A percentile compares a stretch with the other conserved stretches of the same genome.
phyloP scores from a whole-genome alignment of 1,140 invertebrate species.

The Archegozetes longisetosus region DNA sequence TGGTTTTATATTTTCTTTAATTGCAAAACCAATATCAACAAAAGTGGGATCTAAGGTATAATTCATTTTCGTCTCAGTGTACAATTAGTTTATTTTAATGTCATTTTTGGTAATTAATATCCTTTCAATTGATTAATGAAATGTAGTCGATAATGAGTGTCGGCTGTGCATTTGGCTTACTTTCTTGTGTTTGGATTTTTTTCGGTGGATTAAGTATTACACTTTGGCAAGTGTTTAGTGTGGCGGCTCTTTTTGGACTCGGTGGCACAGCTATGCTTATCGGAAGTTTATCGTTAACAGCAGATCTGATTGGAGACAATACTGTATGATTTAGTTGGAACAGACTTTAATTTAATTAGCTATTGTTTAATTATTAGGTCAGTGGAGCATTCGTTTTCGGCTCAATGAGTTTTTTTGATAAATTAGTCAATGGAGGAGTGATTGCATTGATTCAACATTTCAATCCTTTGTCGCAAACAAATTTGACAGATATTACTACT shows the following conservation, averaged over 20 bases:
- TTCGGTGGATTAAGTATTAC: conserved; percentile 41
- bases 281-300: conserved; percentile 69
- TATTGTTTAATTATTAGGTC: conserved; percentile 32
- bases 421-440: conserved; percentile 66
- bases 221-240: conserved; percentile 50
- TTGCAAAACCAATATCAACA: conserved; percentile 48
- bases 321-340: conserved; percentile 35
- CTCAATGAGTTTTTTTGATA: conserved; percentile 86
- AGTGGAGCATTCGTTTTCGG: conserved; percentile 88
- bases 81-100: not conserved
- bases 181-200: conserved; percentile 50
- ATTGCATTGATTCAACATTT: conserved; percentile 60
- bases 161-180: conserved; percentile 44
- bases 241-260: conserved; percentile 56
- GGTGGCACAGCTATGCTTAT: conserved; percentile 70
- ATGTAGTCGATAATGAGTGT: conserved; percentile 45
- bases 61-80: no score
- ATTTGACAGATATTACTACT: not conserved
- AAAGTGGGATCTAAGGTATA: conserved; percentile 48
- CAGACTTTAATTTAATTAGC: conserved; percentile 1
- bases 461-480: conserved; percentile 22
- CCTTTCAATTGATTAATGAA: not conserved
- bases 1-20: conserved; percentile 57
- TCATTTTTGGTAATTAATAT: not conserved
- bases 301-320: conserved; percentile 72